Evolutionary conservation across 2,888 invertebrate genomes (phyloP), one percentile per base, ranked within the genome.

Genomic region (Tromatobia lineatoria): DNA sequence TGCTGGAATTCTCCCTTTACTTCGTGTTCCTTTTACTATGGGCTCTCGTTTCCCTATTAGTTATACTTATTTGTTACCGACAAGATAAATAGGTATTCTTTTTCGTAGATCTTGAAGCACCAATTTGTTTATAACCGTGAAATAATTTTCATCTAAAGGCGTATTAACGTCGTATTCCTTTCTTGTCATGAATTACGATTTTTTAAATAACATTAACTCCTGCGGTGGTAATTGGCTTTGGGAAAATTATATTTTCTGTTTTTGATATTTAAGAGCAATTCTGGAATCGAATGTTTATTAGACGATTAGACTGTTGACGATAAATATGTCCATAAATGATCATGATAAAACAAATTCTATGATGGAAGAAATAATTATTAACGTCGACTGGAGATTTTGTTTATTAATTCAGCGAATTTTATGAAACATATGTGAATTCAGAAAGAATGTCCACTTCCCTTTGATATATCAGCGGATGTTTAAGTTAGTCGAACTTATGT

Each of bases 61-160:
- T 34, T 77, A 47, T 67, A 34, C 67, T 71, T 82, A 59, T 77
- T 73, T 71, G 23, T 71, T 18, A 15, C 50, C 59, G 18, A 47
- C 47, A 66, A n/a, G 47, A n/a, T n/a, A 66, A 76, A 54, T 70
- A 18, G 8, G 64, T 38, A 45, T 29, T 76, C 61, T n/a, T n/a
- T n/a, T 25, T 11, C 54, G 3, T 18, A 15, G n/a, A 20, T 59
- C 67, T n/a, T 74, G 74, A 50, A 42, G 69, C 13, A n/a, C 15
- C 42, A 47, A 74, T 74, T 50, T 54, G 42, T 70, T 18, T 61
- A 45, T 23, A 23, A 34, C 29, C 23, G 57, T 13, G n/a, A 6
- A 57, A 47, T 20, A 42, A 69, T 52, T 25, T 25, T 20, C 45
- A 45, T 3, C 70, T 25, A 13, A 42, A 42, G 25, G 18, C 42